These are phyloP conservation scores for Poecilia wingei DNA, from an alignment of 2,797 vertebrate genomes.

Conservation along the genomic window DNA sequence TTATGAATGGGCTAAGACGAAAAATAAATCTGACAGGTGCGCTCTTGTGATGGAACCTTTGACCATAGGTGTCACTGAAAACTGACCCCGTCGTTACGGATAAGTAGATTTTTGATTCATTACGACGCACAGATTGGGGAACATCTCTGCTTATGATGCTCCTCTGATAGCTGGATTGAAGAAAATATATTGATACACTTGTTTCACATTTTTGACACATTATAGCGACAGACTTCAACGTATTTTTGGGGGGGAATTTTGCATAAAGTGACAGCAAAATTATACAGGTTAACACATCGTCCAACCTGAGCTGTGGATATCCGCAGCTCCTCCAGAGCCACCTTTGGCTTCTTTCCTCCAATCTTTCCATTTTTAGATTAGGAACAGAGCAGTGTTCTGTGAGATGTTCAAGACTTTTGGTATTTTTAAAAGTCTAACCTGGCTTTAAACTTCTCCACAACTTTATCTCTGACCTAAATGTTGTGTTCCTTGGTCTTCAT, in stretches of 20 bases:
- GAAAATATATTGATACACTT: neutral
- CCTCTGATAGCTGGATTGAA: neutral
- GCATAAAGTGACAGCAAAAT: neutral
- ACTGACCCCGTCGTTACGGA: conserved; percentile 38
- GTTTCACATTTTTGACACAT: neutral
- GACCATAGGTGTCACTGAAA: conserved; percentile 24
- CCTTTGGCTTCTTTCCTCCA: neutral
- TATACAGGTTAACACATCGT: neutral
- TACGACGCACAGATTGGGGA: neutral
- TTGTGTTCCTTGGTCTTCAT: neutral
- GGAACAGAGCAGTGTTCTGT: neutral
- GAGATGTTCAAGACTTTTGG: neutral
- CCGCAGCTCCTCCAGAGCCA: neutral
- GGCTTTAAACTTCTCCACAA: neutral
- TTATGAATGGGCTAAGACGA: neutral
- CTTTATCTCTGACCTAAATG: neutral
- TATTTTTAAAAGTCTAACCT: neutral
- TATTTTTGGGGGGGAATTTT: neutral
- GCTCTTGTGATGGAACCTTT: neutral
- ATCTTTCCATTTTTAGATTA: neutral
- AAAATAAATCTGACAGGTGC: conserved; percentile 3
- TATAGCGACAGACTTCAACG: neutral
- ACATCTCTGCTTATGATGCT: neutral
- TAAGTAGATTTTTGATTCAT: conserved; percentile 41
- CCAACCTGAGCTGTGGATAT: neutral